These are phyloP conservation scores for Hymenochirus boettgeri DNA, from an alignment of 2,113 vertebrate species.

Conservation along the genomic window DNA sequence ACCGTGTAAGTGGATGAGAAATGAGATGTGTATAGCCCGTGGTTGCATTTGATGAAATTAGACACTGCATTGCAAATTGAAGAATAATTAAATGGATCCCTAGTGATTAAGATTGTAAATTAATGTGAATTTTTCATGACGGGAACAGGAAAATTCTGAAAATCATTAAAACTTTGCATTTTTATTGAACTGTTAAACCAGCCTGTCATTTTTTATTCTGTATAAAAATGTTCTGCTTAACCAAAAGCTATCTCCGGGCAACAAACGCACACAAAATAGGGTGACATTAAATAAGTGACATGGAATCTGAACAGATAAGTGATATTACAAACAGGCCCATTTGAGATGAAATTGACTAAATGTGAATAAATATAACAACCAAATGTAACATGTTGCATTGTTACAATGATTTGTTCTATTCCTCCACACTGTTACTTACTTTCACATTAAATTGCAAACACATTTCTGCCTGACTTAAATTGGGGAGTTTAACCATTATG, in stretches of 20 bases:
- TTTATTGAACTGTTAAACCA: constrained; percentile 35
- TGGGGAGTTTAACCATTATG: too few relatives aligned
- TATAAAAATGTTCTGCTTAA: constrained; percentile 21
- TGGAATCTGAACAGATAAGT: neutral
- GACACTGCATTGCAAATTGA: constrained; percentile 21
- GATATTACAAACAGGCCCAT: neutral
- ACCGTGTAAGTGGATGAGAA: constrained; percentile 4
- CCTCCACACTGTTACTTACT: too few relatives aligned
- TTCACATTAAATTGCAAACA: too few relatives aligned
- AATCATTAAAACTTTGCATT: constrained; percentile 34
- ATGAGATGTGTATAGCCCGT: constrained; percentile 14
- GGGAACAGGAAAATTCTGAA: constrained; percentile 27
- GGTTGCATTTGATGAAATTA: constrained; percentile 32
- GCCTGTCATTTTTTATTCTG: constrained; percentile 6
- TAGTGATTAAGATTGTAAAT: constrained; percentile 34
- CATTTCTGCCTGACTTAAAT: too few relatives aligned
- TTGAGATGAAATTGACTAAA: too few relatives aligned
- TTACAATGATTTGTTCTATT: too few relatives aligned
- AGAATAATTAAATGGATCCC: constrained; percentile 33
- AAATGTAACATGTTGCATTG: too few relatives aligned
- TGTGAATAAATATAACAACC: too few relatives aligned
- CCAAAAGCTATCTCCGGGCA: neutral
- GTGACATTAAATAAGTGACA: neutral
- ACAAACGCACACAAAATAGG: neutral
- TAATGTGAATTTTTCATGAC: constrained; percentile 32